phyloP scores from a whole-genome alignment of 2,113 vertebrate genomes.

The Mesitornis unicolor region DNA sequence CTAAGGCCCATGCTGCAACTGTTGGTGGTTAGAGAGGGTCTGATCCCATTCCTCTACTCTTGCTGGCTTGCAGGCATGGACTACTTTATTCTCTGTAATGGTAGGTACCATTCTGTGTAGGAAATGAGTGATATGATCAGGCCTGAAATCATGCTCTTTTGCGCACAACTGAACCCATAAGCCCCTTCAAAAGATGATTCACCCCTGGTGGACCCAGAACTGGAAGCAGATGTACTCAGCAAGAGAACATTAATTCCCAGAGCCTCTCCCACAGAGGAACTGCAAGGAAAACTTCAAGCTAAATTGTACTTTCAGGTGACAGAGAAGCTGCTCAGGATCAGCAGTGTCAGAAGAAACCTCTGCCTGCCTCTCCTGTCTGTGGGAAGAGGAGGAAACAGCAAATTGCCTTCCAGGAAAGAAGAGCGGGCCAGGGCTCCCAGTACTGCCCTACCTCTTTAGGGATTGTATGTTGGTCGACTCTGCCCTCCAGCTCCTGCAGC shows the following conservation, averaged over 20 bases:
- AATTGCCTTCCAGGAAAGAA: not conserved
- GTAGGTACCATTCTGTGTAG: not conserved
- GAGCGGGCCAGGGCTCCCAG: not conserved
- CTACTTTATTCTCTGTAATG: not conserved
- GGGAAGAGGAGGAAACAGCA: not conserved
- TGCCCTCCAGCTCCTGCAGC: conserved; percentile 92
- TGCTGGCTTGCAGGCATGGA: not conserved
- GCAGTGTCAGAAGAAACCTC: not conserved
- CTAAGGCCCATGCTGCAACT: not conserved
- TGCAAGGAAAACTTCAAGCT: not conserved
- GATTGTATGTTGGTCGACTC: conserved; percentile 86
- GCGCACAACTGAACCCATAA: not conserved
- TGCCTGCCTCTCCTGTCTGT: not conserved
- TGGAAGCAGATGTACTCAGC: not conserved
- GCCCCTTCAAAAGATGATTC: not conserved
- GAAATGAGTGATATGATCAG: not conserved
- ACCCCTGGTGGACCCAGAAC: not conserved
- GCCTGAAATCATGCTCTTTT: not conserved
- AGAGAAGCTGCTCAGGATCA: not conserved
- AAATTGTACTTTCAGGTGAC: not conserved
- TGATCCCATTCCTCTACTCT: not conserved
- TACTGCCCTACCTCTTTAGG: conserved; percentile 87
- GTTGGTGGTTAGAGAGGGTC: not conserved
- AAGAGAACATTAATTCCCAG: not conserved
- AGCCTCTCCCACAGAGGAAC: not conserved